Evolutionary conservation across 2,113 vertebrate genomes (phyloP), one percentile per base, ranked within the genome.

Genomic region (Thunnus thynnus): DNA sequence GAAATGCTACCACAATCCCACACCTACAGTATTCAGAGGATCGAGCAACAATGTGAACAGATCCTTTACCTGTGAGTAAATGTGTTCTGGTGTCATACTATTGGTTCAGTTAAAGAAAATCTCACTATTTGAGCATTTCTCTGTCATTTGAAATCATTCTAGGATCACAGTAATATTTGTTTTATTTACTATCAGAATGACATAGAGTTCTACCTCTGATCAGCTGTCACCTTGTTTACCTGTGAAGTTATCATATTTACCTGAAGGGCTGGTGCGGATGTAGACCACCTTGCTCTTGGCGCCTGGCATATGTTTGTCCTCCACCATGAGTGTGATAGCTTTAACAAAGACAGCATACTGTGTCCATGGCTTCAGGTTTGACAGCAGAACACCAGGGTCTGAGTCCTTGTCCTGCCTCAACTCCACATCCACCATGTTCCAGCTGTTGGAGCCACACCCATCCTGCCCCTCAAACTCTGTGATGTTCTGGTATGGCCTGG

Each of bases 381-480:
- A 95, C 80, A 99, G 94, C 0, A 97, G 78, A 13, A 99, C 97
- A 3, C 97, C 96, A 0, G 98, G 98, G 73, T 99, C 96, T 3
- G 91, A 78, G 8, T 96, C 96, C 79, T 96, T 96, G 72, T 97
- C 97, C 0, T 94, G 91, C 20, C 97, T 96, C 11, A 98, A 94
- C 87, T 99, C 98, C 84, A 99, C 97, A 0, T 99, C 98, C 18
- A 99, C 97, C 96, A 98, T 97, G 84, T 96, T 99, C 98, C 98
- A 99, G 95, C 98, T 99, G 85, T 99, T 99, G 64, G 97, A 98
- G 73, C 98, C 98, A 25, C 98, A 99, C 0, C 97, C 97, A 0
- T 99, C 98, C 89, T 98, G 98, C 0, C 98, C 98, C 0, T 99
- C 98, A 0, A 97, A 99, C 84, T 98, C 98, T 0, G 97, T 99